phyloP scores from a whole-genome alignment of 2,888 invertebrate species.

The Incurvaria masculella region DNA sequence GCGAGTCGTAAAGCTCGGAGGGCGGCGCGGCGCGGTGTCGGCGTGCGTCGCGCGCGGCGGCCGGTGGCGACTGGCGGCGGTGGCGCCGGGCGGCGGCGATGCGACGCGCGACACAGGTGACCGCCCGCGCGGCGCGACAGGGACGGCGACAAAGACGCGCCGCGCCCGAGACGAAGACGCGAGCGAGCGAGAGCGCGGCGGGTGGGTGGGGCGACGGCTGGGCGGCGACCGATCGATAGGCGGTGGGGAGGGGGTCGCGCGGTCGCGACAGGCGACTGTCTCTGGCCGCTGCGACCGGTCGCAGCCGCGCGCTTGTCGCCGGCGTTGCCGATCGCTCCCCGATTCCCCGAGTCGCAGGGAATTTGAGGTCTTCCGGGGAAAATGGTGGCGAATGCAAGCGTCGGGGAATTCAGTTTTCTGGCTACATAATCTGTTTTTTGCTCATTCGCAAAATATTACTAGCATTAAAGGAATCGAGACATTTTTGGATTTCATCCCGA shows the following conservation, averaged over 20 bases:
- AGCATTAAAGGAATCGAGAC: too few relatives aligned
- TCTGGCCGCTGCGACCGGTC: conserved; percentile 27
- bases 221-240: conserved; percentile 42
- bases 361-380: too few relatives aligned
- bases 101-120: conserved; percentile 60
- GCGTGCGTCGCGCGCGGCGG: conserved; percentile 28
- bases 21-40: conserved; percentile 20
- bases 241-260: conserved; percentile 26
- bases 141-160: conserved; percentile 27
- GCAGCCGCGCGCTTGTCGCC: conserved; percentile 55
- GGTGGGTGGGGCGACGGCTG: conserved; percentile 27
- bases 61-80: conserved; percentile 19
- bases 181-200: conserved; percentile 39
- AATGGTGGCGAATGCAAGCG: too few relatives aligned
- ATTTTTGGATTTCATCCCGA: too few relatives aligned
- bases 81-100: conserved; percentile 24
- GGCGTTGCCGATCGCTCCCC: conserved; percentile 71
- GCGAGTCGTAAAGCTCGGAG: neutral
- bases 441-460: too few relatives aligned
- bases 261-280: conserved; percentile 14
- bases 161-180: conserved; percentile 28
- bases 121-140: conserved; percentile 43
- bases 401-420: too few relatives aligned
- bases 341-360: conserved; percentile 73
- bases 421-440: too few relatives aligned